Percentiles rank a stretch among this genome's conserved stretches.
Conservation (phyloP, 2,113 vertebrate species). For the Glaucidium brasilianum region DNA sequence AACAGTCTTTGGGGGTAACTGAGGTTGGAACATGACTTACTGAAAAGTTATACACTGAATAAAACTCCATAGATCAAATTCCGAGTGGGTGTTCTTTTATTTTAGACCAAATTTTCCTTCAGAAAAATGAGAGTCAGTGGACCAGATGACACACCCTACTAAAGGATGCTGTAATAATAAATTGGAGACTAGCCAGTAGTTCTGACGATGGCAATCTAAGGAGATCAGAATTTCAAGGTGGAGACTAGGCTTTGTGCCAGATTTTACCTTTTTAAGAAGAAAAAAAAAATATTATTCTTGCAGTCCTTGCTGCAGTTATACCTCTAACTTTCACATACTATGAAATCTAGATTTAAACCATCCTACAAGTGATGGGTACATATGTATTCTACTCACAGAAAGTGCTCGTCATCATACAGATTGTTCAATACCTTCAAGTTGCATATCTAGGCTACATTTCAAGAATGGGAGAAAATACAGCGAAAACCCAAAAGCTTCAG, state of each 20-base stretch:
- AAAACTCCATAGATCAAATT: background rate
- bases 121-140: background rate
- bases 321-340: background rate
- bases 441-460: background rate
- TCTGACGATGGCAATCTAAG: background rate
- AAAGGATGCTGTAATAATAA: slow-evolving; percentile 9
- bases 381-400: background rate
- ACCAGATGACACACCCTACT: background rate
- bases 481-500: background rate
- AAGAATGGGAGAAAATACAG: background rate
- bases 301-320: background rate
- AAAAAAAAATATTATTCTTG: background rate
- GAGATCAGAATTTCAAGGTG: slow-evolving; percentile 40
- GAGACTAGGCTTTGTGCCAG: slow-evolving; percentile 22
- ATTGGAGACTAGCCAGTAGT: background rate
- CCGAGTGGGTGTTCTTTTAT: background rate
- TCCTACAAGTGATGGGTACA: background rate
- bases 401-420: background rate
- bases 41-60: background rate
- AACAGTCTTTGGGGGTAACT: background rate
- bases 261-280: background rate
- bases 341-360: background rate
- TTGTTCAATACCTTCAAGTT: background rate
- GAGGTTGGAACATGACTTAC: background rate
- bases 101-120: background rate